Percentiles rank a stretch among this genome's conserved stretches.
Evolutionary conservation across 2,797 vertebrate species (phyloP).

Genomic region (Sparus aurata): DNA sequence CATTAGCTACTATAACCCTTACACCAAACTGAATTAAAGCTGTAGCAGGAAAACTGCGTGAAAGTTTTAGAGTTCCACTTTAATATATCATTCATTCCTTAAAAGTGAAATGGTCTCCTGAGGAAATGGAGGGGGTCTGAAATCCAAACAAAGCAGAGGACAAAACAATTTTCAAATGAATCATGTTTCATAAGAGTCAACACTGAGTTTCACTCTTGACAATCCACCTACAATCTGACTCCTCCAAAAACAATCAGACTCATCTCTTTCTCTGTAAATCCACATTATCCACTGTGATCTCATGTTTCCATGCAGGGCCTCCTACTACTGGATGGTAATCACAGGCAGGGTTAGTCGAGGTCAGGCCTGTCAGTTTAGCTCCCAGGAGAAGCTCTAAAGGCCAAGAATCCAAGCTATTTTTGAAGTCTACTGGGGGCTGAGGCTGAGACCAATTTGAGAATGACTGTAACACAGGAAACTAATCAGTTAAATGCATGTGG

Average conservation of each 20-base stretch:
- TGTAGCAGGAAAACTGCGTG: too few relatives aligned
- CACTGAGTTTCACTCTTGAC: neutral
- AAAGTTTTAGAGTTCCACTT: too few relatives aligned
- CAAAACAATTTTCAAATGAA: too few relatives aligned
- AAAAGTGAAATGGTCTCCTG: too few relatives aligned
- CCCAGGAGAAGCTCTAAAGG: constrained; percentile 53
- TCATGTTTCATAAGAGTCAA: neutral
- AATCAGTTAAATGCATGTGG: constrained; percentile 69
- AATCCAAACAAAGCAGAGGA: too few relatives aligned
- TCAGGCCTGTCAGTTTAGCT: constrained; percentile 56
- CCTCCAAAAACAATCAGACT: neutral
- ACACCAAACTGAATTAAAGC: too few relatives aligned
- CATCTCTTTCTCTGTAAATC: constrained; percentile 26
- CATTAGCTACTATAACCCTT: too few relatives aligned
- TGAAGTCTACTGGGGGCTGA: constrained; percentile 40
- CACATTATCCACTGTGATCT: constrained; percentile 24
- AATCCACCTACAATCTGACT: neutral
- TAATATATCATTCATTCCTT: too few relatives aligned
- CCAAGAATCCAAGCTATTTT: constrained; percentile 65
- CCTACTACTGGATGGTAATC: constrained; percentile 55
- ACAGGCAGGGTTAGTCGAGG: constrained; percentile 55
- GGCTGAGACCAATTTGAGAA: constrained; percentile 63
- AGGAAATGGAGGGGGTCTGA: too few relatives aligned
- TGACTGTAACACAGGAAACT: constrained; percentile 69
- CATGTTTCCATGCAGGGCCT: constrained; percentile 38